Evolutionary conservation across 92 coral and sea anemone genomes (phyloP), one percentile per base, ranked within the genome.

Genomic region (Palythoa caribaeorum): DNA sequence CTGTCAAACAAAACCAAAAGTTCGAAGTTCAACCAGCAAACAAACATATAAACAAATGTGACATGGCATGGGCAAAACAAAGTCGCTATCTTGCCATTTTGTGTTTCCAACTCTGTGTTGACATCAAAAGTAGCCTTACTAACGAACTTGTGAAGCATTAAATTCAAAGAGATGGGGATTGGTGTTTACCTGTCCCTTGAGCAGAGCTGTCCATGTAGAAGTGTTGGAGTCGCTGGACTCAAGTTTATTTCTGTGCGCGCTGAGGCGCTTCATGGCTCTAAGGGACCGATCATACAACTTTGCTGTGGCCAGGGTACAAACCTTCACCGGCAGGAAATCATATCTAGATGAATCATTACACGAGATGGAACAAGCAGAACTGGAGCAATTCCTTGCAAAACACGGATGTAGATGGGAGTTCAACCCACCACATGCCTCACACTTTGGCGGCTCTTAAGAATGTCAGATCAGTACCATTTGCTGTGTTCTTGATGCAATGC

Each of bases 401-500:
- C 66, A 59, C 16, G 17, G 17, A 1, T 59, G 66, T 59, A 59
- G 17, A 19, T 59, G 66, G 66, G 17, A 13, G 17, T 57, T 59
- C 17, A 59, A 59, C 28, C 28, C 28, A 28, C 28, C 28, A 28
- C 28, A 28, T 28, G 28, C 28, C 28, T 28, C 28, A 28, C 66
- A 59, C 66, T 59, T 59, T 59, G 66, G 66, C 16, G 66, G 66
- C 66, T 59, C 66, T n/a, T 59, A 19, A 19, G 66, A 59, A 59
- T 19, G 66, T 19, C 66, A 59, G 66, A 59, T 11, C 10, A 19
- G 39, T 66, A 71, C 88, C 80, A 71, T 84, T 71, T 44, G 88
- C 36, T 59, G 66, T 28, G 28, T 28, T 28, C 28, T 28, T 28
- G 28, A 28, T 28, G 28, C 28, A 28, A 28, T 28, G 28, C 28